Evolutionary conservation across 2,797 vertebrate species (phyloP), one percentile per base, ranked within the genome.

Genomic region (Varecia variegata): DNA sequence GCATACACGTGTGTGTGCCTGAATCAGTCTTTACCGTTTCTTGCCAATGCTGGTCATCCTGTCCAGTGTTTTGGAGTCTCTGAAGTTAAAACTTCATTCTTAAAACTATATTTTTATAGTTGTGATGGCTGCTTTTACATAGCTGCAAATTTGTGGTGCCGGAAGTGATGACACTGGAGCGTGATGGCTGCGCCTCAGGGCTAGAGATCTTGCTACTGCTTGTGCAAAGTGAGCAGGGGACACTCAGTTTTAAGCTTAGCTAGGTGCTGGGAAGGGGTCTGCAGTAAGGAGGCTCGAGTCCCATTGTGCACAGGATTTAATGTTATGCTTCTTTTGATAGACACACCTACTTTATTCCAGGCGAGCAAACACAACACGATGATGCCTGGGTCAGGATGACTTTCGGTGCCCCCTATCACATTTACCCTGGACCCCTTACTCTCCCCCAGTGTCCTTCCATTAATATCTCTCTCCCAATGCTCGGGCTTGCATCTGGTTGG

Each of bases 31-130:
- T 76, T 47, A 18, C 21, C 32, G 27, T 82, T 50, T 95, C 76
- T 83, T 82, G 25, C 27, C 60, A 62, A 32, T 15, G 11, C 13
- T 71, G 32, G 32, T 38, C 35, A 60, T 11, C 47, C 15, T 81
- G 52, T 81, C 23, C 20, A 54, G 54, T 38, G 2, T 11, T n/a
- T 32, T 90, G 27, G 10, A 30, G 35, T 77, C 12, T 93, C 68
- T 70, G 68, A 71, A 50, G 52, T 60, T 74, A 93, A 50, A 73
- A 17, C 38, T 86, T 74, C 35, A 43, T 58, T 96, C 35, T 68
- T 50, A 74, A 71, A 73, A 40, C 27, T 90, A 10, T 58, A 35
- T 80, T 73, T 20, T 67, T 70, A 56, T 6, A 58, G 56, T 27
- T 4, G 4, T 67, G 14, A 65, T 0, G 43, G 50, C 30, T 25